Evolutionary conservation across 2,113 vertebrate genomes (phyloP).

Genomic region (Vulpes vulpes): DNA sequence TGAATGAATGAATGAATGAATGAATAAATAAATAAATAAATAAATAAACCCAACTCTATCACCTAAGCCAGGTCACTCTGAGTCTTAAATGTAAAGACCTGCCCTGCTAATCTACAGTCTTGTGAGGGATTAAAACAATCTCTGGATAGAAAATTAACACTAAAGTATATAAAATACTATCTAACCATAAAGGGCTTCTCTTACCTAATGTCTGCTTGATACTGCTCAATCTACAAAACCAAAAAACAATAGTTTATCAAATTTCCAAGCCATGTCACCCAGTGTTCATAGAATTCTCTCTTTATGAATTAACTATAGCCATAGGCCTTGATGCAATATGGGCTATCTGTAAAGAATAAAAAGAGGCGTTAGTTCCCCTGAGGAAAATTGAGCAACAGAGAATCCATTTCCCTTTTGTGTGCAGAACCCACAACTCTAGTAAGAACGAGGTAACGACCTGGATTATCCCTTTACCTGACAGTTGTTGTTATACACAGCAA

Average conservation of each 20-base stretch:
- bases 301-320: neutral
- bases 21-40: too few relatives aligned
- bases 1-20: too few relatives aligned
- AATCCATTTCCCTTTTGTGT: neutral
- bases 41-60: too few relatives aligned
- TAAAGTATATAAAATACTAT: neutral
- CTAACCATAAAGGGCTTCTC: neutral
- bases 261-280: neutral
- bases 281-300: neutral
- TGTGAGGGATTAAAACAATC: slow-evolving; percentile 1
- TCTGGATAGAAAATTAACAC: slow-evolving; percentile 23
- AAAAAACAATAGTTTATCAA: neutral
- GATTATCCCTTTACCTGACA: neutral
- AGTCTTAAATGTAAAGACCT: neutral
- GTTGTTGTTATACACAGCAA: neutral
- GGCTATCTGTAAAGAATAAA: neutral
- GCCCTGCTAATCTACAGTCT: neutral
- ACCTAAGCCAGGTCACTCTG: neutral
- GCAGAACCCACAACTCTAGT: neutral
- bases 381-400: neutral
- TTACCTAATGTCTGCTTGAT: neutral
- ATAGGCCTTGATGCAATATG: neutral
- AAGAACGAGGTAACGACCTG: neutral
- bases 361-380: neutral
- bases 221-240: slow-evolving; percentile 24